Evolutionary conservation across 1,140 invertebrate species (phyloP), one percentile per base, ranked within the genome.

Genomic region (Brachionus sp.): DNA sequence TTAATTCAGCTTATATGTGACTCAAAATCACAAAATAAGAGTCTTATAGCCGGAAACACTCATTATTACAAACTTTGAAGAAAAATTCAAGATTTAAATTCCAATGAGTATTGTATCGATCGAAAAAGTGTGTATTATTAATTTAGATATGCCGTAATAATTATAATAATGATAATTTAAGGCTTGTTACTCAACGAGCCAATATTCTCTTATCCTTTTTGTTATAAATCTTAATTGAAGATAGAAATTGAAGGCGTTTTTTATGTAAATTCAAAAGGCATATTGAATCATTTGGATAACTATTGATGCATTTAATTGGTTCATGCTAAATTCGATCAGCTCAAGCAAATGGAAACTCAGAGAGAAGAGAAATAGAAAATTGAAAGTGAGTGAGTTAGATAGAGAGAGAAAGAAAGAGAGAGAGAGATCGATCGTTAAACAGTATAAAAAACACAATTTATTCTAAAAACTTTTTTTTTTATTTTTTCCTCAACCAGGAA

Each of bases 111-210:
- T 57, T 57, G 50, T 57, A 57, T 57, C 50, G 50, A 57, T 57
- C 50, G 50, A 53, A 53, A 7, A 53, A 53, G 50, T 57, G 50
- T 6, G 50, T 57, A 57, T 25, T 57, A 57, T 57, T 57, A 57
- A 57, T 57, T 57, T 57, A 57, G 50, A 57, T 57, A 57, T 57
- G 50, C 50, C 50, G 50, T 57, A 57, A 57, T 57, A 57, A 57
- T 53, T 53, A 53, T 57, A 19, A 57, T 57, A 57, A 57, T 57
- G 50, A 57, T 57, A 57, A 57, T 57, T 53, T 53, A 5, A 16
- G 19, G 29, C 29, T 53, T 53, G 50, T 53, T 53, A 23, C 46
- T 53, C 50, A 19, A 57, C 7, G 19, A 57, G 50, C 16, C 50
- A 50, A 50, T 50, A 50, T 50, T 50, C 44, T 50, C 44, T 57